Base-by-base conservation (phyloP, 2,113 vertebrate genomes). In the Scalopus aquaticus region DNA sequence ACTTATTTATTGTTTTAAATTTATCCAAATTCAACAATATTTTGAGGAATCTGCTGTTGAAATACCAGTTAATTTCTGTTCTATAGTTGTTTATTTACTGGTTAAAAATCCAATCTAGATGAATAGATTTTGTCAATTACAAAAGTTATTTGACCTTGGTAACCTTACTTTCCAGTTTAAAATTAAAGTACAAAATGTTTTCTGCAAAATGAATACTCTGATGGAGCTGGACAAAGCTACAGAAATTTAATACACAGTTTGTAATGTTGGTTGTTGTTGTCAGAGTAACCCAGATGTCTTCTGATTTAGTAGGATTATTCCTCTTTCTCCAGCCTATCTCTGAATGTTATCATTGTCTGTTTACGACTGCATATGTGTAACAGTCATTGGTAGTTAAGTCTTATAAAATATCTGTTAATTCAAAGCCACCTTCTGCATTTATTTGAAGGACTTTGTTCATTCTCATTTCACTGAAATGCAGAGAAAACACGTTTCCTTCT, bases 331-430 rank as follows among this genome's bases (percentile, higher is more conserved):
- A 28, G 3, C 35, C 77, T 92, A 58, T 39, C 90, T 19, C 49
- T 81, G 24, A 44, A 78, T 91, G 77, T 87, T 73, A 30, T 56
- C 62, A 37, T 73, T 87, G 56, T 62, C 62, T 88, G 35, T 58
- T 87, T 95, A 81, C 24, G 32, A 82, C 35, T 79, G 77, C 35
- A 82, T 67, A 28, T 30, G 39, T 24, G 35, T 39, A 67, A 35
- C 46, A 54, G 35, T 88, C 76, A 92, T 32, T 92, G 58, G 51
- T 96, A 69, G 28, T 88, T 97, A 88, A 93, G 65, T 95, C 49
- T 95, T 90, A 93, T 26, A n/a, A 64, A 92, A 90, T 91, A 90
- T 19, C 82, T 79, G 35, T 77, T 92, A 51, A 76, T 79, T 92
- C 69, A 91, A 95, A 78, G 56, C 12, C 54, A 51, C 62, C 73